A percentile compares a stretch with the other conserved stretches of the same genome.
phyloP scores from a whole-genome alignment of 2,888 invertebrate genomes.

The Drosophila atripex region DNA sequence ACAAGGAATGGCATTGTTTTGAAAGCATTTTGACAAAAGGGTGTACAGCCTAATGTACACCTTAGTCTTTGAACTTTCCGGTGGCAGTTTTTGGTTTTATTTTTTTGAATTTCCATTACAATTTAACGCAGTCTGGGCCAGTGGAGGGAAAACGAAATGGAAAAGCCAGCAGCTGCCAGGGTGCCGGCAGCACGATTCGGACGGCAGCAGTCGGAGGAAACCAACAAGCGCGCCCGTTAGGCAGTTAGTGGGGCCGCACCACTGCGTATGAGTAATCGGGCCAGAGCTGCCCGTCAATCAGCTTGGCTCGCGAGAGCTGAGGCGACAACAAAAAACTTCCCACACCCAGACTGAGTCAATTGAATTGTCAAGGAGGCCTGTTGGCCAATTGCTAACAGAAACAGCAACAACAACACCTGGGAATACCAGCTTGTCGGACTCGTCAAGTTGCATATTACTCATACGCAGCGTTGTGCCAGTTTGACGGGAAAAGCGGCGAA shows the following conservation, averaged over 20 bases:
- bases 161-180: constrained; percentile 8
- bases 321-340: constrained; percentile 19
- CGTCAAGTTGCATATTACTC: constrained; percentile 33
- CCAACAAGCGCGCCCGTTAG: constrained; percentile 13
- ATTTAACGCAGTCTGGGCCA: background rate
- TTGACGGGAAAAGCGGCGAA: constrained; percentile 1
- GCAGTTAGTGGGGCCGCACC: constrained; percentile 50
- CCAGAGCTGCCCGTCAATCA: constrained; percentile 58
- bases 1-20: background rate
- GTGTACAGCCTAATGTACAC: background rate
- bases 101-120: background rate
- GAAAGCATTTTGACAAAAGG: background rate
- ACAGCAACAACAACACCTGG: constrained; percentile 16
- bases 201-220: background rate
- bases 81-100: background rate
- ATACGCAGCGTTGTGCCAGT: constrained; percentile 32
- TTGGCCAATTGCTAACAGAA: constrained; percentile 16
- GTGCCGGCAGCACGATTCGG: too few species aligned
- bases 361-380: constrained; percentile 35
- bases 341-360: constrained; percentile 39
- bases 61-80: background rate
- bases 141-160: constrained; percentile 12
- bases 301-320: constrained; percentile 26
- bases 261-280: constrained; percentile 66
- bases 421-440: constrained; percentile 14